phyloP scores from a whole-genome alignment of 2,888 invertebrate species.

The Eupithecia insigniata region DNA sequence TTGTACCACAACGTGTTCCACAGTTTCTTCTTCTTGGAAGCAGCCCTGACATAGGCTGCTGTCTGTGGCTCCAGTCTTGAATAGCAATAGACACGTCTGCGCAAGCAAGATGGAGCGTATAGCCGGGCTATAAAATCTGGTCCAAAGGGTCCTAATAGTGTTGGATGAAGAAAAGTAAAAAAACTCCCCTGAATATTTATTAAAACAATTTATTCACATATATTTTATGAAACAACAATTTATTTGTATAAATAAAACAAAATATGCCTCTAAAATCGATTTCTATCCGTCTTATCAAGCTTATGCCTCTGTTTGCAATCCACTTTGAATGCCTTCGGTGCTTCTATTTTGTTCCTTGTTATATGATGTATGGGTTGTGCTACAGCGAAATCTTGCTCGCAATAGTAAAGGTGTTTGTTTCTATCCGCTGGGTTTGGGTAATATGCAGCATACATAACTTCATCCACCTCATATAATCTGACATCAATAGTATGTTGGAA shows the following conservation, averaged over 20 bases:
- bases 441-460: conserved; percentile 65
- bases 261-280: conserved; percentile 51
- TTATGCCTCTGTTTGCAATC: conserved; percentile 69
- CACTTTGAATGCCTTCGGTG: conserved; percentile 60
- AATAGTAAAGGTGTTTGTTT: conserved; percentile 83
- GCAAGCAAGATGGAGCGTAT: too few relatives aligned
- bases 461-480: conserved; percentile 68
- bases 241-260: background rate
- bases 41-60: too few relatives aligned
- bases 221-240: background rate
- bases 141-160: too few relatives aligned
- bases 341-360: conserved; percentile 59
- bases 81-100: too few relatives aligned
- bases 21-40: too few relatives aligned
- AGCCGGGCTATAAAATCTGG: too few relatives aligned
- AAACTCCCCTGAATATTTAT: background rate
- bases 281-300: conserved; percentile 64
- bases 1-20: too few relatives aligned
- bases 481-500: conserved; percentile 74
- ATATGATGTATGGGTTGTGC: conserved; percentile 73
- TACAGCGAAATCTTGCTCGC: conserved; percentile 76
- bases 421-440: conserved; percentile 74
- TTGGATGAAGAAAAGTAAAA: too few relatives aligned
- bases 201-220: background rate
- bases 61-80: too few relatives aligned